A percentile compares a stretch with the other conserved stretches of the same genome.
phyloP scores from a whole-genome alignment of 2,888 invertebrate species.

The Osedax frankpressi region DNA sequence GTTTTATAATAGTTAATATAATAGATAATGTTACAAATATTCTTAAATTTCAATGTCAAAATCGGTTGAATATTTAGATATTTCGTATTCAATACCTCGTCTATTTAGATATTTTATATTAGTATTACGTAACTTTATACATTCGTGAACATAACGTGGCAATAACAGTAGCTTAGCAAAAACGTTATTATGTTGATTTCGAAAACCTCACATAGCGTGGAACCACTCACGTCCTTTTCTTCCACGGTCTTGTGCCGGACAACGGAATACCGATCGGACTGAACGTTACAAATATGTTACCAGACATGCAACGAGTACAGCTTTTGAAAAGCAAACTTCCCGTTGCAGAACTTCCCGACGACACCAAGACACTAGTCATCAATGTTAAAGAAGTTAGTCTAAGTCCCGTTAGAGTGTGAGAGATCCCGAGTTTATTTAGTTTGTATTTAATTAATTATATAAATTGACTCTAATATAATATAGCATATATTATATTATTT shows the following conservation, averaged over 20 bases:
- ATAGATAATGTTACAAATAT: no score
- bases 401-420: no score
- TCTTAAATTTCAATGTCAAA: no score
- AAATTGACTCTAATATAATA: background rate
- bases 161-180: no score
- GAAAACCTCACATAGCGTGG: slow-evolving; percentile 35
- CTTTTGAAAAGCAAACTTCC: slow-evolving; percentile 38
- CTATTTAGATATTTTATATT: slow-evolving; percentile 11
- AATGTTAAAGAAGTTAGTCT: slow-evolving; percentile 36
- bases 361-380: slow-evolving; percentile 36
- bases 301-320: slow-evolving; percentile 37
- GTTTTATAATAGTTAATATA: no score
- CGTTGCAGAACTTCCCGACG: slow-evolving; percentile 31
- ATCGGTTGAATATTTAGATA: no score
- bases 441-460: background rate
- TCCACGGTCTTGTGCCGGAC: slow-evolving; percentile 21
- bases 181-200: no score
- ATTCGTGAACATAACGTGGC: background rate
- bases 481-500: background rate
- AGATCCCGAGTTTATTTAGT: no score
- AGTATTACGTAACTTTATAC: background rate
- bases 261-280: slow-evolving; percentile 19
- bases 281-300: slow-evolving; percentile 27
- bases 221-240: slow-evolving; percentile 46
- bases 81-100: no score